Evolutionary conservation across 2,797 vertebrate genomes (phyloP), one percentile per base, ranked within the genome.

Genomic region (Halcyon smyrnensis): DNA sequence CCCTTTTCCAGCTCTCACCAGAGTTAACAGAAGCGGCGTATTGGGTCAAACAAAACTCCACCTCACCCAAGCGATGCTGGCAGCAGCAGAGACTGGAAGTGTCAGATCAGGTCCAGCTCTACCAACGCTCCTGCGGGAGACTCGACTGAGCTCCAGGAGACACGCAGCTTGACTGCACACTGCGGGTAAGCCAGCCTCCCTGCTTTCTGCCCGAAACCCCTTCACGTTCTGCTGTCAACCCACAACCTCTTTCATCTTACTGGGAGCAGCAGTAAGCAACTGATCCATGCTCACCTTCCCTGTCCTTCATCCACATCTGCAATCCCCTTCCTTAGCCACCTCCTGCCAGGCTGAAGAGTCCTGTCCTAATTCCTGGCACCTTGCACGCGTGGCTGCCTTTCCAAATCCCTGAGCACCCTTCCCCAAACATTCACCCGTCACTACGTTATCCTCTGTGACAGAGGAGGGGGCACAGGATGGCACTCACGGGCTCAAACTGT

Each of bases 101-200:
- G 63, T 84, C 84, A 87, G 75, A 62, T 65, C 45, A 87, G 63
- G 46, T 93, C 84, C 87, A 74, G 78, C 19, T 90, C 84, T 94
- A 84, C 73, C 6, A 16, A 36, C 39, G 4, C 8, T 82, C 84
- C 54, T 87, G 54, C 74, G 75, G 65, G 45, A 84, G 36, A 23
- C 27, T 87, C 0, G 12, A 65, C 57, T 69, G 32, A 15, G 16
- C 30, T 90, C 81, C 77, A 90, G 50, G 30, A 79, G 20, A 73
- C 81, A 53, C 0, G 0, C 20, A 65, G 77, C 41, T 62, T 76
- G 45, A 62, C 62, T 78, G 32, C 27, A 36, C 4, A 5, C 9
- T 64, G 34, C 25, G 64, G 46, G 36, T 60, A 78, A 90, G 78
- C 6, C n/a, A 80, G 3, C 9, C 18, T 82, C 12, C 12, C 36